A percentile compares a stretch with the other conserved stretches of the same genome.
Conservation (phyloP, 1,140 invertebrate genomes). For the Neodiprion virginianus region DNA sequence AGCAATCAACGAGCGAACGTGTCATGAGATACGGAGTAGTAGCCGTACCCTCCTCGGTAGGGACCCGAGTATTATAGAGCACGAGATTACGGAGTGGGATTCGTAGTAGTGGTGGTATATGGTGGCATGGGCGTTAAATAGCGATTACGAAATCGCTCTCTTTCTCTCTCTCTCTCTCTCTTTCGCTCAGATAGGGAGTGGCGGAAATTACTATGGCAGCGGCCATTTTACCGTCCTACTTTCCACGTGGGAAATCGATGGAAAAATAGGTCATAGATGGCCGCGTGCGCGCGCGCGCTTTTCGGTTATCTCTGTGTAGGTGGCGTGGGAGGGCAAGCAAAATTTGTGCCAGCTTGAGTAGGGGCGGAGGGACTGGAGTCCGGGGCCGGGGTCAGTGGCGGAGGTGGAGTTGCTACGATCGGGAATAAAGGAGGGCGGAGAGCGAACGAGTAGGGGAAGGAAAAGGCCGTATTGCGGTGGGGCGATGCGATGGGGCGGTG, state of each 20-base stretch:
- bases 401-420: neutral
- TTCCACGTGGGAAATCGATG: constrained; percentile 46
- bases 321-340: constrained; percentile 11
- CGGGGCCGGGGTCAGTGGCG: too few species aligned
- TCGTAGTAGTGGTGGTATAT: neutral
- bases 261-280: constrained; percentile 58
- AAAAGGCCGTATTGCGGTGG: neutral
- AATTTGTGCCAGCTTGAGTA: neutral
- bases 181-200: constrained; percentile 7
- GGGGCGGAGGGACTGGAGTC: neutral
- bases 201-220: constrained; percentile 20
- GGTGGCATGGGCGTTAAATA: neutral
- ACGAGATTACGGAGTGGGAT: neutral
- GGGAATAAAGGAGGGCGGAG: neutral
- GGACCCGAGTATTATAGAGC: neutral
- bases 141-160: constrained; percentile 9
- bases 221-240: constrained; percentile 31
- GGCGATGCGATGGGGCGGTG: neutral
- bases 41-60: too few species aligned
- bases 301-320: neutral
- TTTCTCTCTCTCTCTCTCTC: too few species aligned
- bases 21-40: too few species aligned
- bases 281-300: neutral
- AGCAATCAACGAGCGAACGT: too few species aligned
- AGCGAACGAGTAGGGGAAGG: neutral